A percentile compares a stretch with the other conserved stretches of the same genome.
phyloP scores from a whole-genome alignment of 2,113 vertebrate genomes.

The Ornithorhynchus anatinus region DNA sequence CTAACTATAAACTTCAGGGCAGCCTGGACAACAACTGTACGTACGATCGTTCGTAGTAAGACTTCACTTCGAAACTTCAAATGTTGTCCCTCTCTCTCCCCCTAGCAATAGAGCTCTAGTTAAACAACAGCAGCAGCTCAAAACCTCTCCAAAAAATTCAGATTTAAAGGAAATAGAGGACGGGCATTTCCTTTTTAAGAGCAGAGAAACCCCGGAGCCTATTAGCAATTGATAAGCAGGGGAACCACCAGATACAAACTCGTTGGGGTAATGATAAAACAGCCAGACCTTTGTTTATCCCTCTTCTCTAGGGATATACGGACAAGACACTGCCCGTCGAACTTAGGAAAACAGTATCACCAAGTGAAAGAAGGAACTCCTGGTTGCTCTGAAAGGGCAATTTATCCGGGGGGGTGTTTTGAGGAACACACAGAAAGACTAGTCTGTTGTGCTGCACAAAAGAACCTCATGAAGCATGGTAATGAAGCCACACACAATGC shows the following conservation, averaged over 20 bases:
- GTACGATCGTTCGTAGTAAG: no score
- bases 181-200: constrained; percentile 63
- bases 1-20: no score
- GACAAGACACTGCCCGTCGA: not conserved
- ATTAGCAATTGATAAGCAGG: constrained; percentile 47
- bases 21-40: no score
- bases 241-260: constrained; percentile 30
- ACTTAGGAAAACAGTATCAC: not conserved
- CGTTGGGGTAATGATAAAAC: constrained; percentile 28
- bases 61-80: not conserved
- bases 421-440: no score
- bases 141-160: not conserved
- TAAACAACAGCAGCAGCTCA: no score
- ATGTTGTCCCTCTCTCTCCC: not conserved
- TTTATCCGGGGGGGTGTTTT: not conserved
- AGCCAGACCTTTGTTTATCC: constrained; percentile 50
- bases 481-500: no score
- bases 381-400: not conserved
- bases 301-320: not conserved
- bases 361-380: not conserved
- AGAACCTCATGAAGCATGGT: no score
- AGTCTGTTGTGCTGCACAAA: no score
- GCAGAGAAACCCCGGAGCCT: constrained; percentile 31
- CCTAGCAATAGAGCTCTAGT: not conserved
- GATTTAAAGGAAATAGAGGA: not conserved